Base-by-base conservation (phyloP, 92 coral and sea anemone species). In the Muricea muricata region DNA sequence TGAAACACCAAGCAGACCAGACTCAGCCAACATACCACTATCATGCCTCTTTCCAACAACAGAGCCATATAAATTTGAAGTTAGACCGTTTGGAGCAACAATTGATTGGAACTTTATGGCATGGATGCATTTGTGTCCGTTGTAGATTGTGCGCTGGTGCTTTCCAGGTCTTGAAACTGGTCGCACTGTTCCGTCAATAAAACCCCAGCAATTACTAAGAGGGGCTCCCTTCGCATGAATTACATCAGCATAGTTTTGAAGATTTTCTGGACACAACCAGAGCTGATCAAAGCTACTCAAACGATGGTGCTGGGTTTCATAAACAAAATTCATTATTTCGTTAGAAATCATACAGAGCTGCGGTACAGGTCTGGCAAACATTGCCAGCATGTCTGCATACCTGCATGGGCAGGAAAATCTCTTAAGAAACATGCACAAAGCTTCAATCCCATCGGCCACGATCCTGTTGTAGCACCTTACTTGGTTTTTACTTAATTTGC, bases 11-110 rank as follows among this genome's bases (percentile, higher is more conserved):
- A 84, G 73, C 15, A 84, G 65, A 41, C 83, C 76, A 25, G 91
- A 87, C 78, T 70, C 74, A 6, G 47, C 65, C 37, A 87, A 61
- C 58, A 76, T 54, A 7, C 84, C 68, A 77, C 89, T 75, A 55
- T 76, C 89, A 67, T 84, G 87, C 40, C 87, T 74, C 79, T 54
- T 84, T 56, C 82, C 82, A 39, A 72, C 76, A 13, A 72, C 81
- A 5, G 81, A 68, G 31, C 81, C 81, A 23, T 40, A 75, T 28
- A 72, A 46, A 48, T 78, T 77, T 77, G 89, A 84, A 33, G 65
- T 85, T 33, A 77, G 31, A 23, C 89, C 83, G 72, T 75, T 84
- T 21, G 88, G 88, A 24, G 88, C 83, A 35, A 84, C 88, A 75
- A n/a, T n/a, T n/a, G n/a, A n/a, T n/a, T n/a, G n/a, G n/a, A n/a